Conservation (phyloP, 1,140 invertebrate genomes). For the Lasioglossum albipes region DNA sequence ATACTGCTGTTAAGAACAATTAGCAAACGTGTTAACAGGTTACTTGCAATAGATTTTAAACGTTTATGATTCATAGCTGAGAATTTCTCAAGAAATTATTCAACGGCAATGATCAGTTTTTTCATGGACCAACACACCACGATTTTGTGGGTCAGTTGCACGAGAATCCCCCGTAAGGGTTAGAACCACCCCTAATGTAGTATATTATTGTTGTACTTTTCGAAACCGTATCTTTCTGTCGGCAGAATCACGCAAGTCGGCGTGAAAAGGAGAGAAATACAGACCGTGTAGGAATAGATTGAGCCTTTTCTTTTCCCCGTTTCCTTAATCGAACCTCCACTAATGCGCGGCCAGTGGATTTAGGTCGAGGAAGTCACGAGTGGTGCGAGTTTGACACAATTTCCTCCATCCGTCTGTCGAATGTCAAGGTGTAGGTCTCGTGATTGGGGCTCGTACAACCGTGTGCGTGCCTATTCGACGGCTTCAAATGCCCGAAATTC, state of each 20-base stretch:
- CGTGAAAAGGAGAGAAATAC: not conserved
- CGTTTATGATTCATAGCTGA: no score
- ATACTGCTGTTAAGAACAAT: no score
- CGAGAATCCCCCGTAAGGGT: no score
- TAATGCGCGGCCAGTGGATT: slow-evolving; percentile 22
- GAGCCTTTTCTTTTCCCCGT: not conserved
- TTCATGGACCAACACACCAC: no score
- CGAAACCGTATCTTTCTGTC: no score
- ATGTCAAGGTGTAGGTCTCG: slow-evolving; percentile 53
- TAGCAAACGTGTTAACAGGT: no score
- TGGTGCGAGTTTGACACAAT: slow-evolving; percentile 57
- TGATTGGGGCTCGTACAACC: slow-evolving; percentile 22
- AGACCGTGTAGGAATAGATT: not conserved
- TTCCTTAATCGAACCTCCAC: not conserved
- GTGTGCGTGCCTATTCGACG: slow-evolving; percentile 26
- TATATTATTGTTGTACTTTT: no score
- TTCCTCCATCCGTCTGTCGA: slow-evolving; percentile 52
- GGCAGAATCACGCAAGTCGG: not conserved
- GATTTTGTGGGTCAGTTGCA: no score
- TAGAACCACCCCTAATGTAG: no score
- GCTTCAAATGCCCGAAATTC: slow-evolving; percentile 62
- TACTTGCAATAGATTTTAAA: no score
- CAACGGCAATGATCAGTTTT: no score
- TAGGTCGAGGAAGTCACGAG: slow-evolving; percentile 56
- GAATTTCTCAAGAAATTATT: no score